Evolutionary conservation across 1,140 invertebrate species (phyloP), one percentile per base, ranked within the genome.

Genomic region (Lordiphosa collinella): DNA sequence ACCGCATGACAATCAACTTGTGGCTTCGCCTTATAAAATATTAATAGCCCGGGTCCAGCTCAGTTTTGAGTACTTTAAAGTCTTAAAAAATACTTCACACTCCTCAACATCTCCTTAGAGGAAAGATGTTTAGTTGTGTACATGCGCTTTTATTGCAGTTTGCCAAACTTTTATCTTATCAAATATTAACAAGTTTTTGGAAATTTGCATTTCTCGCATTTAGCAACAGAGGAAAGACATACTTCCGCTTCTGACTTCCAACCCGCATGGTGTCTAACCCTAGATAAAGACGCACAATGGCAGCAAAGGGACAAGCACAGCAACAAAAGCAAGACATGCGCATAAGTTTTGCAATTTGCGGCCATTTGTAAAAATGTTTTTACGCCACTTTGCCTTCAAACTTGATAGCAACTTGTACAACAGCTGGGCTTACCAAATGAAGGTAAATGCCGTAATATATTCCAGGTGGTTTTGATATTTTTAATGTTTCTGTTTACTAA

Each of bases 161-260:
- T 50, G 51, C 54, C 41, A 75, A 75, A 75, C 72, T 75, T 72
- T 48, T 82, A 63, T 71, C 71, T 74, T 75, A 80, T 80, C 76
- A 84, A 76, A 82, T 55, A 82, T 76, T 80, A 72, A 76, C 78
- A 71, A 76, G 62, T 76, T 71, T 48, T 37, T 50, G 57, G 36
- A 82, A 59, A 68, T 75, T 80, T 67, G 61, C 76, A 63, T 80
- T 82, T 62, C 58, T 41, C 54, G 54, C 49, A 62, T 69, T 34
- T 34, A 74, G 69, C 53, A 69, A 49, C 46, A 58, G 71, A 57
- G 41, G 29, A 34, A 34, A 46, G 29, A 44, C 51, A 46, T 36
- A 61, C 48, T 64, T 60, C 65, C 65, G 43, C 49, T 29, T 49
- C 31, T 11, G 25, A 7, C 25, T 7, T 29, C 25, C 7, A 8